A percentile compares a stretch with the other conserved stretches of the same genome.
phyloP scores from a whole-genome alignment of 2,797 vertebrate species.

The Schizopygopsis malacanthus region DNA sequence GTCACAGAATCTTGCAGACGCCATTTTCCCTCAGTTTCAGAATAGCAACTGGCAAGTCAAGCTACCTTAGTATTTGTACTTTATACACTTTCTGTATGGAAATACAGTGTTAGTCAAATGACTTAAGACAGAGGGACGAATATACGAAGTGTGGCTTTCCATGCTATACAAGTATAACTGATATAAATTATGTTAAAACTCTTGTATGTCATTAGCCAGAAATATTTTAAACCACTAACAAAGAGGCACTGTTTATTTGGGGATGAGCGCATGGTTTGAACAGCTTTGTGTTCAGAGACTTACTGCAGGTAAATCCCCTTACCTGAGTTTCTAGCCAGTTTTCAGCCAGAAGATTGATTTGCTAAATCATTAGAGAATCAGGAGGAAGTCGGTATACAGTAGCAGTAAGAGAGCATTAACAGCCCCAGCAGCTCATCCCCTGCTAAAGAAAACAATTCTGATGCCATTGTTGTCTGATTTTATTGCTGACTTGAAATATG shows the following conservation, averaged over 20 bases:
- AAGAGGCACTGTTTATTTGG: not conserved
- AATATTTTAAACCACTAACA: not conserved
- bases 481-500: not conserved
- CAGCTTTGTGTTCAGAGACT: not conserved
- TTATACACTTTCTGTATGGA: too few species aligned
- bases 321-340: not conserved
- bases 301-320: not conserved
- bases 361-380: slow-evolving; percentile 21
- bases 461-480: not conserved
- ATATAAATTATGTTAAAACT: not conserved
- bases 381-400: not conserved
- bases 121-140: too few species aligned
- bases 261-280: not conserved
- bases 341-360: not conserved
- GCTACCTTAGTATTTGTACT: too few species aligned
- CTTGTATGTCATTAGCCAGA: not conserved
- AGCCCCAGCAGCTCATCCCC: not conserved
- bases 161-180: not conserved
- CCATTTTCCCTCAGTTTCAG: not conserved
- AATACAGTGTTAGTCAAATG: too few species aligned
- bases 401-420: not conserved
- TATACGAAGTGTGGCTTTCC: not conserved
- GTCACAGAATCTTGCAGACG: not conserved
- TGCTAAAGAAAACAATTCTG: not conserved
- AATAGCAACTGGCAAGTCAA: not conserved